Evolutionary conservation across 2,888 invertebrate genomes (phyloP).

Genomic region (Dryobota labecula): DNA sequence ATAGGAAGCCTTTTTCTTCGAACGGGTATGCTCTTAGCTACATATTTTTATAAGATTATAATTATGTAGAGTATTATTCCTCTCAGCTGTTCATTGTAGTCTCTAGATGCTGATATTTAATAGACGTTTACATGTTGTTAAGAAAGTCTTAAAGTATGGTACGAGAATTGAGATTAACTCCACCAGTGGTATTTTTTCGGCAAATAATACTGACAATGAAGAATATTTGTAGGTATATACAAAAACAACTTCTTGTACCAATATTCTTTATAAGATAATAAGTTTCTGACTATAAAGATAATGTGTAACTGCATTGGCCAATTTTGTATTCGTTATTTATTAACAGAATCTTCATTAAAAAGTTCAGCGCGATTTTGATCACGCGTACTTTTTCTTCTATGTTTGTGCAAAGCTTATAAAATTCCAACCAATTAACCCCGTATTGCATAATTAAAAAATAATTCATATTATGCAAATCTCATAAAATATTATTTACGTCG

Average conservation of each 20-base stretch:
- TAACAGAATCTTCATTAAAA: not conserved
- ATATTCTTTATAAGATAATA: no score
- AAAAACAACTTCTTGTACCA: no score
- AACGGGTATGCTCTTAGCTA: constrained; percentile 6
- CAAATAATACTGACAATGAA: not conserved
- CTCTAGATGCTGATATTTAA: not conserved
- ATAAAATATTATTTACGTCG: constrained; percentile 56
- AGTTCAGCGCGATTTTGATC: not conserved
- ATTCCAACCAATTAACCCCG: not conserved
- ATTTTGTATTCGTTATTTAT: not conserved
- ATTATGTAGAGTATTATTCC: constrained; percentile 11
- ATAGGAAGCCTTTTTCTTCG: constrained; percentile 2
- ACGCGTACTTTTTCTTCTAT: no score
- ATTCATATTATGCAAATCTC: constrained; percentile 45
- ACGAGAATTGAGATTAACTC: not conserved
- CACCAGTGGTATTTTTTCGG: not conserved
- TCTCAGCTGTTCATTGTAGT: constrained; percentile 6
- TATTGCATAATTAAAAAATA: constrained; percentile 24
- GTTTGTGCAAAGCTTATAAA: not conserved
- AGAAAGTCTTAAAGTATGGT: constrained; percentile 9
- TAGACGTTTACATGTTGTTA: constrained; percentile 4
- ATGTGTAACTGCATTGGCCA: no score
- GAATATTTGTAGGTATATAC: not conserved
- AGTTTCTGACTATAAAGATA: not conserved
- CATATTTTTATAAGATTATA: constrained; percentile 33